Percentiles rank a stretch among this genome's conserved stretches.
Evolutionary conservation across 92 coral and sea anemone genomes (phyloP).

Genomic region (Muricea muricata): DNA sequence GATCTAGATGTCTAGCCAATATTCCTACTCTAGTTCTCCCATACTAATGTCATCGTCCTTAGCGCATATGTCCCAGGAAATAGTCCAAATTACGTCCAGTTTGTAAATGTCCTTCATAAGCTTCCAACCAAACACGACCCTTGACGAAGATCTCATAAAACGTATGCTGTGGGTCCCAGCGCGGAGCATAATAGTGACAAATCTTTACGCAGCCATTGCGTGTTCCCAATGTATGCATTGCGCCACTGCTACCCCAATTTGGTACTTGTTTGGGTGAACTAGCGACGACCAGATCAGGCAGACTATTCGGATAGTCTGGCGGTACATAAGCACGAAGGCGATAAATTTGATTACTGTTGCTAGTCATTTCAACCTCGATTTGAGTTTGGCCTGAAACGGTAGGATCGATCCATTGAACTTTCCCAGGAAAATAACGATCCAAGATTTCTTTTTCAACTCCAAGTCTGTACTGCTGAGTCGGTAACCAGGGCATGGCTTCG

Average conservation of each 20-base stretch:
- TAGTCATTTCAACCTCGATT: slow-evolving; percentile 73
- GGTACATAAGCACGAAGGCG: slow-evolving; percentile 73
- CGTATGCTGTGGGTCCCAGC: slow-evolving; percentile 46
- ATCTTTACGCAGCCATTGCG: slow-evolving; percentile 54
- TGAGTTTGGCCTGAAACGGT: slow-evolving; percentile 51
- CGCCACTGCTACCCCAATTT: slow-evolving; percentile 9
- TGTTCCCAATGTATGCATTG: slow-evolving; percentile 45
- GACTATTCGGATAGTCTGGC: slow-evolving; percentile 76
- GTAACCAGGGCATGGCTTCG: slow-evolving; percentile 75
- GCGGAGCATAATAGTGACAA: slow-evolving; percentile 45
- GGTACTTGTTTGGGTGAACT: slow-evolving; percentile 49
- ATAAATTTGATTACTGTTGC: slow-evolving; percentile 70
- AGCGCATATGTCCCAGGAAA: slow-evolving; percentile 49
- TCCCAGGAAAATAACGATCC: slow-evolving; percentile 62
- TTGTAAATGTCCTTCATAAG: slow-evolving; percentile 43
- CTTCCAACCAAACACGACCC: slow-evolving; percentile 59
- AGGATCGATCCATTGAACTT: slow-evolving; percentile 79
- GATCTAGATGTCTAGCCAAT: no score
- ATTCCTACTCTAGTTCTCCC: no score
- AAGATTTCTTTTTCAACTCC: slow-evolving; percentile 69
- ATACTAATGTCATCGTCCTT: no score
- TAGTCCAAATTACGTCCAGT: slow-evolving; percentile 44
- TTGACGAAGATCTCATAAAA: slow-evolving; percentile 57
- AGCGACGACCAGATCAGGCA: slow-evolving; percentile 73
- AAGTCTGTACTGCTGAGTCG: slow-evolving; percentile 64